Evolutionary conservation across 2,888 invertebrate genomes (phyloP).

Genomic region (Chloroclystis v-ata): DNA sequence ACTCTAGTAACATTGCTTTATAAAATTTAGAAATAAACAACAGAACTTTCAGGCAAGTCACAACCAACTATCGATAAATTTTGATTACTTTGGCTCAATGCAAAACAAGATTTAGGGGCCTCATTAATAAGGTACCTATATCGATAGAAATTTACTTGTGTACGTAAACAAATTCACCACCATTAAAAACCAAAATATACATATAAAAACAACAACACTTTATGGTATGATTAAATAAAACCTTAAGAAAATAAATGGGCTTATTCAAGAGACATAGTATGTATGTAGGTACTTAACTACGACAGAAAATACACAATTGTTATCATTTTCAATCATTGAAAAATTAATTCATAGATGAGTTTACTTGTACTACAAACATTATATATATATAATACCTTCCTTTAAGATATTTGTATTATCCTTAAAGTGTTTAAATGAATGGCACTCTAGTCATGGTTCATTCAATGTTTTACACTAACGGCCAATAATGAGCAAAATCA

Average conservation of each 20-base stretch:
- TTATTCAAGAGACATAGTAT: no score
- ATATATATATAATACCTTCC: background rate
- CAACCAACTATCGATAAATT: constrained; percentile 56
- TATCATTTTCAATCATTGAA: no score
- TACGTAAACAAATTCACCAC: constrained; percentile 30
- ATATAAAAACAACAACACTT: constrained; percentile 33
- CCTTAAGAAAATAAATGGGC: no score
- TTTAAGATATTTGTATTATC: background rate
- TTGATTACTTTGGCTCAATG: constrained; percentile 61
- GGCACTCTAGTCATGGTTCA: constrained; percentile 10
- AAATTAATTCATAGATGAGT: no score
- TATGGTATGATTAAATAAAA: constrained; percentile 15
- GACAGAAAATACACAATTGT: no score
- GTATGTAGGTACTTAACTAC: no score
- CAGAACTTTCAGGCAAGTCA: constrained; percentile 58
- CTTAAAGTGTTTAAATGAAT: constrained; percentile 3
- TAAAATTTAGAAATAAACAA: constrained; percentile 68
- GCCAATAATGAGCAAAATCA: constrained; percentile 10
- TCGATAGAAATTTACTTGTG: constrained; percentile 15
- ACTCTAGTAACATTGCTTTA: constrained; percentile 50
- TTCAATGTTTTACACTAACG: background rate
- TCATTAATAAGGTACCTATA: constrained; percentile 2
- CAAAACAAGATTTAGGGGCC: background rate
- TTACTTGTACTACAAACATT: no score
- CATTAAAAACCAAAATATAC: constrained; percentile 34